These are phyloP conservation scores for Dysidea cf. avara DNA, from an alignment of 37 sponge, comb jelly and placozoan species.

Conservation along the genomic window DNA sequence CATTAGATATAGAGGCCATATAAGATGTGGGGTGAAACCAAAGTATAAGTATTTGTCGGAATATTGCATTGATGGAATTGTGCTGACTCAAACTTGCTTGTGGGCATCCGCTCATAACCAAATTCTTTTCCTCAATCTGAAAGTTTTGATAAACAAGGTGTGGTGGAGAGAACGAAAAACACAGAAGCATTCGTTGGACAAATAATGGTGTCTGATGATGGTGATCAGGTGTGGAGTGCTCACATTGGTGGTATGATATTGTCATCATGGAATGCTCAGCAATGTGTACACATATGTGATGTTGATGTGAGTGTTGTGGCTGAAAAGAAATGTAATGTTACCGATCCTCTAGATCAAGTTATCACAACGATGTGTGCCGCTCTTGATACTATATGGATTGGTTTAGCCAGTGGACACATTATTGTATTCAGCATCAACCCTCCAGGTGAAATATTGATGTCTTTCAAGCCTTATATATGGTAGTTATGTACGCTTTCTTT, in stretches of 20 bases:
- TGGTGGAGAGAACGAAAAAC: too few relatives aligned
- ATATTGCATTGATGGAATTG: slow-evolving; percentile 53
- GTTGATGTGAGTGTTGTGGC: slow-evolving; percentile 9
- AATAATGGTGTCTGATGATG: slow-evolving; percentile 19
- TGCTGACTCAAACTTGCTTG: too few relatives aligned
- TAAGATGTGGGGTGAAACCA: slow-evolving; percentile 10
- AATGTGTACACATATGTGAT: slow-evolving; percentile 20
- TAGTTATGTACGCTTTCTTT: slow-evolving; percentile 57
- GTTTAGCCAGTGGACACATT: slow-evolving; percentile 71
- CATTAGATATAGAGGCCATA: too few relatives aligned
- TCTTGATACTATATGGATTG: too few relatives aligned
- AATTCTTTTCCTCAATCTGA: slow-evolving; percentile 54
- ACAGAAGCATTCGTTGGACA: slow-evolving; percentile 37
- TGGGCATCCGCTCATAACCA: too few relatives aligned
- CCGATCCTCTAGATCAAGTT: too few relatives aligned
- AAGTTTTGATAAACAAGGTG: slow-evolving; percentile 35
- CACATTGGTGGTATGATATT: slow-evolving; percentile 47
- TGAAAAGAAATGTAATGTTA: too few relatives aligned
- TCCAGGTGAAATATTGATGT: slow-evolving; percentile 10
- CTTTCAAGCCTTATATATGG: slow-evolving; percentile 54
- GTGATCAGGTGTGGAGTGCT: slow-evolving; percentile 65
- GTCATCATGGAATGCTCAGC: slow-evolving; percentile 53
- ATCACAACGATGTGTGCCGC: slow-evolving; percentile 62
- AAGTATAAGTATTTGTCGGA: slow-evolving; percentile 44
- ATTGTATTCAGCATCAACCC: slow-evolving; percentile 45